These are phyloP conservation scores for Sebastes elongatus DNA, from an alignment of 2,797 vertebrate species.

Conservation along the genomic window DNA sequence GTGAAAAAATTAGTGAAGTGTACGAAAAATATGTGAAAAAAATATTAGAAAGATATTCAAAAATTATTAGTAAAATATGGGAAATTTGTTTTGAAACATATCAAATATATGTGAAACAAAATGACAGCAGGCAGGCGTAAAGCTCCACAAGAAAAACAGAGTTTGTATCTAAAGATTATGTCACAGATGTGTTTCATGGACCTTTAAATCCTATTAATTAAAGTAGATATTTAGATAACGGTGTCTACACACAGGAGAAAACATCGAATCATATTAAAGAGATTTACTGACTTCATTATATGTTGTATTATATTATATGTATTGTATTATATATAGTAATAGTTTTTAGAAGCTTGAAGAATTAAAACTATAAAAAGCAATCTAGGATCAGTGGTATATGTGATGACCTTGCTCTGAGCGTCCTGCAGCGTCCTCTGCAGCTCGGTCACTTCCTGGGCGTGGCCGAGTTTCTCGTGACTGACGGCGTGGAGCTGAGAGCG, in stretches of 20 bases:
- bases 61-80: not conserved
- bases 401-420: conserved; percentile 70
- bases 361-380: no score
- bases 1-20: not conserved
- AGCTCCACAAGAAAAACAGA: not conserved
- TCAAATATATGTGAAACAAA: not conserved
- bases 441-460: conserved; percentile 59
- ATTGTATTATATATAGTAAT: no score
- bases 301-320: no score
- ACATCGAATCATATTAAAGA: no score
- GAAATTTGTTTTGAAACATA: not conserved
- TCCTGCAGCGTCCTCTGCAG: conserved; percentile 69
- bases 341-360: no score
- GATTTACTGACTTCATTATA: no score
- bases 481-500: conserved; percentile 65
- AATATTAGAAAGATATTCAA: not conserved
- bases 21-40: not conserved
- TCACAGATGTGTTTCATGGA: no score
- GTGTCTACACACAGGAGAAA: no score
- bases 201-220: no score
- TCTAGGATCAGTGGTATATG: no score
- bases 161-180: not conserved
- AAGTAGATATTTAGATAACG: no score
- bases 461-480: conserved; percentile 63
- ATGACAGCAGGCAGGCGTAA: not conserved